These are phyloP conservation scores for Toxotes jaculatrix DNA, from an alignment of 2,113 vertebrate species.

Conservation along the genomic window DNA sequence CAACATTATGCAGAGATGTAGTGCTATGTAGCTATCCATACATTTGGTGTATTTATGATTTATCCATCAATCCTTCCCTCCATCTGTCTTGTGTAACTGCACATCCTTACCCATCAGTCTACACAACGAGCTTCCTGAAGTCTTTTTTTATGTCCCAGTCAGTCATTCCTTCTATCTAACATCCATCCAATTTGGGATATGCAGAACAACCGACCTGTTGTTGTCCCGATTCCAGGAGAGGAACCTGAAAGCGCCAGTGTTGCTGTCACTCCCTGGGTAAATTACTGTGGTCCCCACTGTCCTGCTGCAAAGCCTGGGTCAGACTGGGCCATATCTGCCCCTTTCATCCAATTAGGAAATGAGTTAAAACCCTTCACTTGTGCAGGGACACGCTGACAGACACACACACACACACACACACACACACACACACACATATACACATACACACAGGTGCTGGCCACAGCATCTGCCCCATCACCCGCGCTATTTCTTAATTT, in stretches of 20 bases:
- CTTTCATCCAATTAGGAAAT: constrained; percentile 84
- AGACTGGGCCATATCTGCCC: constrained; percentile 70
- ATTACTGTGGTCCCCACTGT: constrained; percentile 75
- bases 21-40: constrained; percentile 56
- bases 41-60: constrained; percentile 64
- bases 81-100: constrained; percentile 45
- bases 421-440: constrained; percentile 41
- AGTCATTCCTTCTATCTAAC: constrained; percentile 61
- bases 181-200: constrained; percentile 59
- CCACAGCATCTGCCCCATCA: constrained; percentile 74
- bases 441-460: constrained; percentile 50
- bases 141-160: constrained; percentile 6
- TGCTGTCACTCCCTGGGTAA: constrained; percentile 78
- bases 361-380: constrained; percentile 77
- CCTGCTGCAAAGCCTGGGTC: constrained; percentile 73
- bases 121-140: constrained; percentile 35
- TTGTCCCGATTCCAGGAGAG: constrained; percentile 49
- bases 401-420: constrained; percentile 30
- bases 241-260: constrained; percentile 53
- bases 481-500: constrained; percentile 83
- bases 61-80: constrained; percentile 46
- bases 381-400: constrained; percentile 68
- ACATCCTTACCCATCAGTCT: constrained; percentile 56
- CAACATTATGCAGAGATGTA: constrained; percentile 59
- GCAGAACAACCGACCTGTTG: constrained; percentile 42